phyloP scores from a whole-genome alignment of 2,888 invertebrate genomes.

The Plusia festucae region DNA sequence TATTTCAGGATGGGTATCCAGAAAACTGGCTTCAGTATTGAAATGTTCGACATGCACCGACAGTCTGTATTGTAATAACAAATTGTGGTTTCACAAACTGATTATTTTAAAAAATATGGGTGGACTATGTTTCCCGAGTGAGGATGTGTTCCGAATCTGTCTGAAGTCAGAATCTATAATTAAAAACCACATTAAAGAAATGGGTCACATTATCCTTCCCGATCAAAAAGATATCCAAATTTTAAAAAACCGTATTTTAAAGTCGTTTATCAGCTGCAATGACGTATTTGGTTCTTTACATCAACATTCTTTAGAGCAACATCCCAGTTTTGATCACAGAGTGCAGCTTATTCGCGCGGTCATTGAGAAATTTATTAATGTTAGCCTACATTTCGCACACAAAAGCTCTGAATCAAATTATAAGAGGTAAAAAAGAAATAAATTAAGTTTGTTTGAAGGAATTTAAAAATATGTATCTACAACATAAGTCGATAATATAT shows the following conservation, averaged over 20 bases:
- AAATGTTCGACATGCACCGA: too few relatives aligned
- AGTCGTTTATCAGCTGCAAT: conserved; percentile 14
- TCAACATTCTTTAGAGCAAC: conserved; percentile 12
- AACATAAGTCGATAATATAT: conserved; percentile 8
- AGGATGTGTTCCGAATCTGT: conserved; percentile 15
- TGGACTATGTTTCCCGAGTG: conserved; percentile 5
- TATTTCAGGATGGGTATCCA: conserved; percentile 43
- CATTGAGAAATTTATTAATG: conserved; percentile 19
- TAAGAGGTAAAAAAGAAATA: conserved; percentile 21
- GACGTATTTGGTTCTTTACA: conserved; percentile 6
- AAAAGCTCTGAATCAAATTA: conserved; percentile 11
- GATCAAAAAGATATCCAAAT: conserved; percentile 25
- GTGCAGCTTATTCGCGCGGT: conserved; percentile 11
- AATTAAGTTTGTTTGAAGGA: conserved; percentile 20
- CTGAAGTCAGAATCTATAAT: conserved; percentile 12
- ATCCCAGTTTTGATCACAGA: conserved; percentile 8
- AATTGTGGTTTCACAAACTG: conserved; percentile 40
- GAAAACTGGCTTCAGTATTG: conserved; percentile 24
- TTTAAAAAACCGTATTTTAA: conserved; percentile 24
- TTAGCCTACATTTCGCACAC: conserved; percentile 18
- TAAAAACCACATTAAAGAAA: conserved; percentile 19
- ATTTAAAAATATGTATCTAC: conserved; percentile 3
- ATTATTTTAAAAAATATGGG: conserved; percentile 12
- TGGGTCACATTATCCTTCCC: conserved; percentile 19
- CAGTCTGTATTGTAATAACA: conserved; percentile 12